Evolutionary conservation across 2,113 vertebrate species (phyloP), one percentile per base, ranked within the genome.

Genomic region (Nibea albiflora): DNA sequence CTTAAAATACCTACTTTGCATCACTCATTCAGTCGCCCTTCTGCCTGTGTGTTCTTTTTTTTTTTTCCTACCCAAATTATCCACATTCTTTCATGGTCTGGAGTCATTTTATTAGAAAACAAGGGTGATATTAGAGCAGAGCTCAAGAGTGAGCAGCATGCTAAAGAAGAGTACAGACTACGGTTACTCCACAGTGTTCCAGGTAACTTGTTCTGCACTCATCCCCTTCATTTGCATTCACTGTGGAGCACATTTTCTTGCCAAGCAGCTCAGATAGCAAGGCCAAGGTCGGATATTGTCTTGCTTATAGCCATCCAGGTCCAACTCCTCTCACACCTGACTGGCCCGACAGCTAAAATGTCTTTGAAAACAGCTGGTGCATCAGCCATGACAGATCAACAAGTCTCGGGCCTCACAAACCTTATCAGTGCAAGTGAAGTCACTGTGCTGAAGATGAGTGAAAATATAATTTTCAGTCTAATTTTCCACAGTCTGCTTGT

Each of bases 271-370:
- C 86, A 73, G 80, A 84, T 56, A 39, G 62, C 9, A 24, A 84
- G 91, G 83, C 89, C 90, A 93, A 93, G 93, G 92, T 92, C 90
- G 84, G 83, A 85, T 58, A 73, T 90, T 85, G 89, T 92, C 90
- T 88, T 78, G 90, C 88, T 91, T 87, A 81, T 85, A 85, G 85
- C 78, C 85, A 84, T 68, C 76, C 84, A 73, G 80, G 85, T 88
- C 67, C 80, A 52, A 72, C 61, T 47, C 53, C 60, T 39, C 86
- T 88, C 72, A 87, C 85, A 88, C 87, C 88, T 80, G 80, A 85
- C 66, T 83, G 81, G 81, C 78, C 76, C 76, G 50, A 62, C 74
- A 56, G 68, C 77, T 79, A 85, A 85, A 89, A 84, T 70, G 87
- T 77, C 90, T 91, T 68, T 90, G 86, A 92, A 90, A 81, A 64